Conservation (phyloP, 2,113 vertebrate species). For the Cyprinodon variegatus region DNA sequence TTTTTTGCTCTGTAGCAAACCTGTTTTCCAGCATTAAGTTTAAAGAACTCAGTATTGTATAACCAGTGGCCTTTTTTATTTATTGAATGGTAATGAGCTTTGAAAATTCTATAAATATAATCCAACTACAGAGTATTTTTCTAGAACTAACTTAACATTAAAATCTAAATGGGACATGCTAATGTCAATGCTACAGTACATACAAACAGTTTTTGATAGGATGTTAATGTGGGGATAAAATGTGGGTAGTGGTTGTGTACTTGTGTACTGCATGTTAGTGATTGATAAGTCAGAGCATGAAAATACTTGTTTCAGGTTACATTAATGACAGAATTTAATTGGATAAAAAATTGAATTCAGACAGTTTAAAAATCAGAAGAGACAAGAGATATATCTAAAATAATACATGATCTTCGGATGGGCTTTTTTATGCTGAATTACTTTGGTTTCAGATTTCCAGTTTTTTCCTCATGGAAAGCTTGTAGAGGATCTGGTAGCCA, state of each 20-base stretch:
- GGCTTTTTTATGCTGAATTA: background rate
- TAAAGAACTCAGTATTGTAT: background rate
- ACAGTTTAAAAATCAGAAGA: background rate
- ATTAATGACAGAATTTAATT: background rate
- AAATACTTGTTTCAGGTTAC: background rate
- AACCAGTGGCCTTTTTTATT: background rate
- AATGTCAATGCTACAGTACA: background rate
- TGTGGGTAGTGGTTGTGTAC: background rate
- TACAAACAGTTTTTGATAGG: background rate
- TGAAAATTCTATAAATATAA: background rate
- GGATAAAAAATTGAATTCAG: background rate
- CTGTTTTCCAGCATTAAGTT: background rate
- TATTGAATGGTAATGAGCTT: background rate
- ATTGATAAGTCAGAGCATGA: background rate
- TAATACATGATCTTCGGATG: background rate
- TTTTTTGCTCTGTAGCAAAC: background rate
- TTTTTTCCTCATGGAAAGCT: slow-evolving; percentile 92
- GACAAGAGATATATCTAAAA: background rate
- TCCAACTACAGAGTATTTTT: background rate
- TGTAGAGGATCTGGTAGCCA: slow-evolving; percentile 97
- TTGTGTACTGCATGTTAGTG: background rate
- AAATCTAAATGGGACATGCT: background rate
- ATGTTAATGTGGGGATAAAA: background rate
- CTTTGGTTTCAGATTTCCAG: slow-evolving; percentile 66
- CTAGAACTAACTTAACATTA: background rate